Conservation (phyloP, 2,888 invertebrate genomes). For the Caradrina clavipalpis region DNA sequence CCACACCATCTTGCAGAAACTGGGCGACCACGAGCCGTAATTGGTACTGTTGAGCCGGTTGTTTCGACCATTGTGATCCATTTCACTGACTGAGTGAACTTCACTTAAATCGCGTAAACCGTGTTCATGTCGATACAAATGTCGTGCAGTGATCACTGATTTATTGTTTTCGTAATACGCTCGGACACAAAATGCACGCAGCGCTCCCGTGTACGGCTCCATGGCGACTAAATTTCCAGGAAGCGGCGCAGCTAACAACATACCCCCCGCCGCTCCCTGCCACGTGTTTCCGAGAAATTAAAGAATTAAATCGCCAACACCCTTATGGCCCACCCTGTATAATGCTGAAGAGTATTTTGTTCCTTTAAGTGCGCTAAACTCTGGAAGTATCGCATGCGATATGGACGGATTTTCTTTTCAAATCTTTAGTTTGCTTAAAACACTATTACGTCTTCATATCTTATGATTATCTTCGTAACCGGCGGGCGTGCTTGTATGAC, state of each 20-base stretch:
- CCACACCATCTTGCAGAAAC: constrained; percentile 42
- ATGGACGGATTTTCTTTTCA: no score
- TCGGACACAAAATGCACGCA: constrained; percentile 32
- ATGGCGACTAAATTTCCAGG: constrained; percentile 10
- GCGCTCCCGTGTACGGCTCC: constrained; percentile 4
- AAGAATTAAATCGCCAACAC: no score
- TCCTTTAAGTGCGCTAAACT: no score
- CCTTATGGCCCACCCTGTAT: no score
- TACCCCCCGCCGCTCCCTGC: background rate
- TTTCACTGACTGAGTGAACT: constrained; percentile 40
- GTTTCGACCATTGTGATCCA: constrained; percentile 46
- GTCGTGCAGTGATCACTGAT: constrained; percentile 24
- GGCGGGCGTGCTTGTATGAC: no score
- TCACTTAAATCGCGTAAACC: constrained; percentile 28
- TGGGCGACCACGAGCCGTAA: constrained; percentile 35
- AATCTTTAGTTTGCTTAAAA: no score
- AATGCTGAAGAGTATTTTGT: no score
- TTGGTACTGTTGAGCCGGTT: constrained; percentile 39
- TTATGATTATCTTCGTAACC: no score
- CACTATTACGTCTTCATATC: no score
- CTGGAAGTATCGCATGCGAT: no score
- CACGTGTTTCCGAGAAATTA: background rate
- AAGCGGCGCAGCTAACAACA: background rate
- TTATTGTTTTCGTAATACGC: constrained; percentile 27
- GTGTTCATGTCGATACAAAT: constrained; percentile 26